Conservation (phyloP, 2,797 vertebrate species). For the Eulemur mongoz region DNA sequence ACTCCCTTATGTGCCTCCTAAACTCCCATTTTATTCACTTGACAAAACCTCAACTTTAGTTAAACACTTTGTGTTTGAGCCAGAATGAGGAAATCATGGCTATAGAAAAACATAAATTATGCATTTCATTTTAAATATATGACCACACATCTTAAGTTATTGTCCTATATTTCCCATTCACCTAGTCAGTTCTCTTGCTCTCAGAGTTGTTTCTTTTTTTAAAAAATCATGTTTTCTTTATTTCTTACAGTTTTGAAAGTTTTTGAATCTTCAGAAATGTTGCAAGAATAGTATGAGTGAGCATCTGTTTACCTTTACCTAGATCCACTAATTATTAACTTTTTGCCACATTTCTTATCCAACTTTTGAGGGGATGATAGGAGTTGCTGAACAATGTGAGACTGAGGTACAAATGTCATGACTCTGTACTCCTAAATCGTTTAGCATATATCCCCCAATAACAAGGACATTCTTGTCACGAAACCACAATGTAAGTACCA, state of each 20-base stretch:
- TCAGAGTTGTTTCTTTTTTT: not conserved
- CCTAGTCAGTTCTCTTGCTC: not conserved
- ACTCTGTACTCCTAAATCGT: not conserved
- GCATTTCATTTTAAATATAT: not conserved
- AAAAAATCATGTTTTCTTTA: not conserved
- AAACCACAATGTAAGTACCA: not conserved
- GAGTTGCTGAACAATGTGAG: not conserved
- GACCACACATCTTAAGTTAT: not conserved
- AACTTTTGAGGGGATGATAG: not conserved
- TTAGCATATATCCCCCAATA: not conserved
- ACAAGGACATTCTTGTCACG: not conserved
- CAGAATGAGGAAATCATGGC: not conserved
- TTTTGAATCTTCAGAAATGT: conserved; percentile 12
- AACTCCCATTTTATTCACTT: not conserved
- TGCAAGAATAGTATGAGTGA: not conserved
- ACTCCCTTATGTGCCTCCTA: not conserved
- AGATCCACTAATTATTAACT: not conserved
- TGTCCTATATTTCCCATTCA: not conserved
- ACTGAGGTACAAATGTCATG: not conserved
- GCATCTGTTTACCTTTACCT: not conserved
- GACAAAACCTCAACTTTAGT: not conserved
- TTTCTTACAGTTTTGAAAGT: not conserved
- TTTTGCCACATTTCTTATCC: not conserved
- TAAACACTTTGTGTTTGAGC: not conserved
- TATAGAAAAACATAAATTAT: conserved; percentile 22